These are phyloP conservation scores for Dasysyrphus albostriatus DNA, from an alignment of 2,888 invertebrate species.

Conservation along the genomic window DNA sequence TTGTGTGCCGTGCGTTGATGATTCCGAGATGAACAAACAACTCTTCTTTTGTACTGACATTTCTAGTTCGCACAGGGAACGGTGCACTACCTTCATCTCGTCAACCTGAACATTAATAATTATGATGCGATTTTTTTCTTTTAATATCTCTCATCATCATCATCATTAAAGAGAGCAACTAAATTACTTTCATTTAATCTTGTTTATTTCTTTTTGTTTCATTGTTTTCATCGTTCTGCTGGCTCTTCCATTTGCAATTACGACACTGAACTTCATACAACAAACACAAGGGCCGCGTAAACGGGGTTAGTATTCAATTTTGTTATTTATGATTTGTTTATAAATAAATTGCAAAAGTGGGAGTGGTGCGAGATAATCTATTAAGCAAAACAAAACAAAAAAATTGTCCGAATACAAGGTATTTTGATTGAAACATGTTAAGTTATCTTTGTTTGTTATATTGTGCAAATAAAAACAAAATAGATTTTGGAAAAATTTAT, in stretches of 20 bases:
- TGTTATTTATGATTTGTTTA: slow-evolving; percentile 30
- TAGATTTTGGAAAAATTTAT: not conserved
- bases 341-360: slow-evolving; percentile 23
- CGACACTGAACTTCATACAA: slow-evolving; percentile 67
- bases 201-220: slow-evolving; percentile 59
- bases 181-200: slow-evolving; percentile 62
- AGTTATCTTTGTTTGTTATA: not conserved
- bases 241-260: slow-evolving; percentile 68
- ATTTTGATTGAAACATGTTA: not conserved
- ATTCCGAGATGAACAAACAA: slow-evolving; percentile 28
- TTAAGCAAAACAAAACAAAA: not conserved
- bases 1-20: slow-evolving; percentile 52
- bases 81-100: slow-evolving; percentile 20
- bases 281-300: slow-evolving; percentile 72
- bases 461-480: not conserved
- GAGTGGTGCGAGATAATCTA: slow-evolving; percentile 4
- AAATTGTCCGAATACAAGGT: not conserved
- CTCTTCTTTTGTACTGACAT: slow-evolving; percentile 48
- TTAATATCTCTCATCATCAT: slow-evolving; percentile 69
- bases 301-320: slow-evolving; percentile 70
- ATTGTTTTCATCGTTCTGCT: slow-evolving; percentile 46
- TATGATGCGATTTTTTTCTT: slow-evolving; percentile 27
- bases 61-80: slow-evolving; percentile 40
- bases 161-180: slow-evolving; percentile 72
- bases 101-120: slow-evolving; percentile 45